These are phyloP conservation scores for Thelaira solivaga DNA, from an alignment of 2,888 invertebrate genomes.

Conservation along the genomic window DNA sequence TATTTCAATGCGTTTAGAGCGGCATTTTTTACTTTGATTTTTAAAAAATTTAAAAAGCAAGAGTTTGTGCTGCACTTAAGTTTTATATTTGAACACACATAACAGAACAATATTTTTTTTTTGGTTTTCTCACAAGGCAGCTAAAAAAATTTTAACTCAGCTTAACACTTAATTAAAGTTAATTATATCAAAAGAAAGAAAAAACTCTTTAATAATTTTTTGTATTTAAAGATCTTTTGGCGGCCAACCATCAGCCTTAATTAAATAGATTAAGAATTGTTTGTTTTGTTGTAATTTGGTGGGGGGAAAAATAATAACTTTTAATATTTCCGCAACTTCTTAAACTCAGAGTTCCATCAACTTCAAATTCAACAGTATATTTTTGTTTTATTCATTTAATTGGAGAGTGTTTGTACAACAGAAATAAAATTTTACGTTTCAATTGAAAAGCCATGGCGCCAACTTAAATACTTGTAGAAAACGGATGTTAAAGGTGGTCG, in stretches of 20 bases:
- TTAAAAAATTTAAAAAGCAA: too few species aligned
- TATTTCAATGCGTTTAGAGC: too few species aligned
- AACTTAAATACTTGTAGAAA: too few species aligned
- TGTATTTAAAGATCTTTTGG: not conserved
- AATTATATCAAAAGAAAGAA: conserved; percentile 43
- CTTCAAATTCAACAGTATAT: too few species aligned
- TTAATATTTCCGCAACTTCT: conserved; percentile 18
- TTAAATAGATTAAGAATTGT: not conserved
- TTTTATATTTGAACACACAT: not conserved
- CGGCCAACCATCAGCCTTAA: conserved; percentile 19
- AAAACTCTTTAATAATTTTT: conserved; percentile 7
- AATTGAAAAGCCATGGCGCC: too few species aligned
- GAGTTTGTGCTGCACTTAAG: too few species aligned
- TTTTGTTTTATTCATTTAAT: too few species aligned
- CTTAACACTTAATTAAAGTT: conserved; percentile 44
- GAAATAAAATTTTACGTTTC: too few species aligned
- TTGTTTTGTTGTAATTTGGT: not conserved
- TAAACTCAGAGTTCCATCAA: too few species aligned
- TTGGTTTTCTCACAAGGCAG: not conserved
- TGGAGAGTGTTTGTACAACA: too few species aligned
- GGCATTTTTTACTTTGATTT: too few species aligned
- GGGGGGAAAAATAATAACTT: not conserved
- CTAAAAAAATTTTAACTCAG: conserved; percentile 13
- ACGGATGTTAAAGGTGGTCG: too few species aligned
- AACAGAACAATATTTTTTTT: not conserved